Conservation (phyloP, 2,888 invertebrate species). For the Drosophila neutralis region DNA sequence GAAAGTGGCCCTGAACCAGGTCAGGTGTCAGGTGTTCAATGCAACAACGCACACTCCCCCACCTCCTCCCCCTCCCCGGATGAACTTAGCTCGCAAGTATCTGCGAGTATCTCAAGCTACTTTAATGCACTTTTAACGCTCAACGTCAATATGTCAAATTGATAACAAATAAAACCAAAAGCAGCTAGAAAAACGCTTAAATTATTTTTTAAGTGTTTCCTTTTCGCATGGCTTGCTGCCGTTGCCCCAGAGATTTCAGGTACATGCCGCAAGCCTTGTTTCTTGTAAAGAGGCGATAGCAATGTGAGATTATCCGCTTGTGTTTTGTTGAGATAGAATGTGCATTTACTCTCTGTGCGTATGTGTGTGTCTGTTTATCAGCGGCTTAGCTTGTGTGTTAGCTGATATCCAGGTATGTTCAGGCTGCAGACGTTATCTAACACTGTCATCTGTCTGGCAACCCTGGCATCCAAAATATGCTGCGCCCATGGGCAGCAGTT, state of each 20-base stretch:
- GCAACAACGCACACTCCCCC: conserved; percentile 7
- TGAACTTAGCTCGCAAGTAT: conserved; percentile 10
- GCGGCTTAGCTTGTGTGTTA: conserved; percentile 51
- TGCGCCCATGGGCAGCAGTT: background rate
- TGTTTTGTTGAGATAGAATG: conserved; percentile 30
- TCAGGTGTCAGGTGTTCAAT: conserved; percentile 73
- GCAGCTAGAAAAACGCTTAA: conserved; percentile 44
- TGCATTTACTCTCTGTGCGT: background rate
- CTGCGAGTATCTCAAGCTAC: conserved; percentile 65
- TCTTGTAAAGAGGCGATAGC: conserved; percentile 38
- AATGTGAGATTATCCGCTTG: conserved; percentile 47
- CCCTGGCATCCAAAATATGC: conserved; percentile 17
- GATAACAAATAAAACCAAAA: conserved; percentile 62
- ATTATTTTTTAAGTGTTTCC: conserved; percentile 71
- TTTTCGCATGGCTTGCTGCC: conserved; percentile 7
- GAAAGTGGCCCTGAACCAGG: conserved; percentile 73
- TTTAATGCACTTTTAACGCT: conserved; percentile 82
- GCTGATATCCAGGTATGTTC: conserved; percentile 34
- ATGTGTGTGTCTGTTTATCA: conserved; percentile 43
- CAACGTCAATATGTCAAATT: conserved; percentile 83
- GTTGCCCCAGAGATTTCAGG: conserved; percentile 4
- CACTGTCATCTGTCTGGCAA: conserved; percentile 40
- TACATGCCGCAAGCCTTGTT: conserved; percentile 36
- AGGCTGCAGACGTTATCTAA: conserved; percentile 33
- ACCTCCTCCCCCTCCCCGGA: background rate